These are phyloP conservation scores for Leptinotarsa peninsularis DNA, from an alignment of 2,888 invertebrate species.

Conservation along the genomic window DNA sequence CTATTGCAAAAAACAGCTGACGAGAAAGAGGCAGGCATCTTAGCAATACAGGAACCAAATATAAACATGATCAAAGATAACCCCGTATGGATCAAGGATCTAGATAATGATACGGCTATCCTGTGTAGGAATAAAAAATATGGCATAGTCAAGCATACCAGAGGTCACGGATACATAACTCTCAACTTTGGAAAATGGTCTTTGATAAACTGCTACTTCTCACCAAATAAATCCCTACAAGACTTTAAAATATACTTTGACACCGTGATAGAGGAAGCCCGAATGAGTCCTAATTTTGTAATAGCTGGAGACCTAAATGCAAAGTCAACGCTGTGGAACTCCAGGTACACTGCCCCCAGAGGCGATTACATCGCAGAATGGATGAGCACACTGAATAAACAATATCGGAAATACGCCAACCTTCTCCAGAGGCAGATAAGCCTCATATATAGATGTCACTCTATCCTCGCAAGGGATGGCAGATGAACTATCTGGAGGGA, in stretches of 20 bases:
- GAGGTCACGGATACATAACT: neutral
- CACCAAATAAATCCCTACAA: slow-evolving; percentile 6
- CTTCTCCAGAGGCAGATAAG: neutral
- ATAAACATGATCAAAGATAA: neutral
- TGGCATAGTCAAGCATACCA: neutral
- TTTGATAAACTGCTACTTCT: neutral
- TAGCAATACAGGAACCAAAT: slow-evolving; percentile 9
- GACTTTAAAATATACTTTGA: neutral
- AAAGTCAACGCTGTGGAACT: slow-evolving; percentile 21
- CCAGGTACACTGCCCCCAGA: slow-evolving; percentile 6
- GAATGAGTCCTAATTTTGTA: neutral
- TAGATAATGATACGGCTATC: neutral
- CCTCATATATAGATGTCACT: neutral
- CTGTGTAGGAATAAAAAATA: neutral
- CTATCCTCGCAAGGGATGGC: slow-evolving; percentile 1
- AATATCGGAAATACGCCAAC: neutral
- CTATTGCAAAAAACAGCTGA: neutral
- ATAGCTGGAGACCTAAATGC: slow-evolving; percentile 27
- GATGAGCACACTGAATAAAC: neutral
- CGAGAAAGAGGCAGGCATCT: neutral
- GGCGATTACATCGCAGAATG: slow-evolving; percentile 11
- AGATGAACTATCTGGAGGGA: slow-evolving; percentile 2
- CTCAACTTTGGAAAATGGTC: neutral
- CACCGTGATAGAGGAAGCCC: neutral
- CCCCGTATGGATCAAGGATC: neutral